A percentile compares a stretch with the other conserved stretches of the same genome.
phyloP scores from a whole-genome alignment of 2,113 vertebrate genomes.

The Ptilonorhynchus violaceus region DNA sequence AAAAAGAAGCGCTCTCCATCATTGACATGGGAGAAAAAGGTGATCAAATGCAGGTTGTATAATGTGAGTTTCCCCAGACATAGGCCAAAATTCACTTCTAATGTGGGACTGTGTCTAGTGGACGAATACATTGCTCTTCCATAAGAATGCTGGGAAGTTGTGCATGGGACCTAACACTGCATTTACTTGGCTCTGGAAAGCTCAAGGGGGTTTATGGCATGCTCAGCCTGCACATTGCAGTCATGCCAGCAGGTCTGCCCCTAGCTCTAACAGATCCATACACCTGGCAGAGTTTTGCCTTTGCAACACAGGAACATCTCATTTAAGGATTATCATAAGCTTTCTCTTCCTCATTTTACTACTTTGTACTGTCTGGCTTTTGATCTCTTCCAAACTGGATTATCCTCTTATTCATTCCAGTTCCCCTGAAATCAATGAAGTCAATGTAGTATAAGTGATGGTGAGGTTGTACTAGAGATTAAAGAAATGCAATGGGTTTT shows the following conservation, averaged over 20 bases:
- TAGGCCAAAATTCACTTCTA: neutral
- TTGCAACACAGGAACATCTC: neutral
- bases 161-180: neutral
- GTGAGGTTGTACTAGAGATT: neutral
- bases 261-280: neutral
- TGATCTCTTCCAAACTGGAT: neutral
- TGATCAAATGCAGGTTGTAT: neutral
- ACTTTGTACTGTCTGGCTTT: neutral
- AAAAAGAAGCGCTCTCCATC: neutral
- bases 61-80: neutral
- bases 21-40: neutral
- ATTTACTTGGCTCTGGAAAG: neutral
- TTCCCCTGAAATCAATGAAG: neutral
- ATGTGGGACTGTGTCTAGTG: neutral
- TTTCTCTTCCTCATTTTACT: neutral
- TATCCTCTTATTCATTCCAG: neutral
- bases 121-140: neutral
- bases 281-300: neutral
- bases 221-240: neutral
- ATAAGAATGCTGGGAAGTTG: neutral
- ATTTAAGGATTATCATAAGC: neutral
- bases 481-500: neutral
- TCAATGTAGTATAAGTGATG: neutral
- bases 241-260: neutral
- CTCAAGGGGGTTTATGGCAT: neutral